Evolutionary conservation across 2,113 vertebrate genomes (phyloP).

Genomic region (Colinus virginianus): DNA sequence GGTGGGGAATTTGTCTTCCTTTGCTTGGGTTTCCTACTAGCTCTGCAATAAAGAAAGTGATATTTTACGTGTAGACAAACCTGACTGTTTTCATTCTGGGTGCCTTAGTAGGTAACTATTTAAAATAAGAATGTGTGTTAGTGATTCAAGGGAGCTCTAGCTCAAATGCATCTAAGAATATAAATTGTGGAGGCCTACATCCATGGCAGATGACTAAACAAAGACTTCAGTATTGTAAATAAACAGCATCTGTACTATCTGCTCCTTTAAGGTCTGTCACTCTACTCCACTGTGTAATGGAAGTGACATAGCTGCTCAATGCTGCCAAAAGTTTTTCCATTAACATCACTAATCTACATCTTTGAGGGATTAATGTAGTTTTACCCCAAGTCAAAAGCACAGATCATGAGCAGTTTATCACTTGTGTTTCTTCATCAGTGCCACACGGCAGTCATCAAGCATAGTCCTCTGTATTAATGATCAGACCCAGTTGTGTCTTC

Average conservation of each 20-base stretch:
- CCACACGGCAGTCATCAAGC: background rate
- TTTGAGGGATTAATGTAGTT: background rate
- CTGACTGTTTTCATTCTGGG: background rate
- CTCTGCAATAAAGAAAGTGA: conserved; percentile 25
- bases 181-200: background rate
- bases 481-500: background rate
- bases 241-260: background rate
- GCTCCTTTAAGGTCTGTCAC: background rate
- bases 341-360: background rate
- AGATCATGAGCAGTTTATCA: background rate
- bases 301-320: background rate
- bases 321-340: background rate
- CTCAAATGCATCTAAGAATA: background rate
- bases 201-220: background rate
- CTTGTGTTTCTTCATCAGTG: background rate
- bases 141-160: background rate
- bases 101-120: background rate
- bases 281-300: accelerated
- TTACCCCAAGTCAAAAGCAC: background rate
- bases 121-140: background rate
- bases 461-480: background rate
- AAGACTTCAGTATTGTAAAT: background rate
- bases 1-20: background rate
- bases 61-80: background rate
- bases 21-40: background rate